A percentile compares a stretch with the other conserved stretches of the same genome.
These are phyloP conservation scores for Pseudopipra pipra DNA, from an alignment of 2,113 vertebrate species.

Conservation along the genomic window DNA sequence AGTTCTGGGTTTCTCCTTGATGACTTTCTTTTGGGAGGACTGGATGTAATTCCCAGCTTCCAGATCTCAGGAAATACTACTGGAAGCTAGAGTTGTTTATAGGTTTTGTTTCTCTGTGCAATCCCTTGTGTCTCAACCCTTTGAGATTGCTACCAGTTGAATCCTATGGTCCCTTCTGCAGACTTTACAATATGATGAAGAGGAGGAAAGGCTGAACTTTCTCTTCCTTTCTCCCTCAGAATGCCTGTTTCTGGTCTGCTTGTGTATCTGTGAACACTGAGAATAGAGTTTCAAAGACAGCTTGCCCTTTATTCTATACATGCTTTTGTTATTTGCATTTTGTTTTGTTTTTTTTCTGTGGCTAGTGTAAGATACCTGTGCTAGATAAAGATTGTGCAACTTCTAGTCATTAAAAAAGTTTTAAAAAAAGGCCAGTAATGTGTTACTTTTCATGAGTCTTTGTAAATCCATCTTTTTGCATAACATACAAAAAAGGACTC, in stretches of 20 bases:
- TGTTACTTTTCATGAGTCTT: background rate
- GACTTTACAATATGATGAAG: background rate
- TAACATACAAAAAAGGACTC: background rate
- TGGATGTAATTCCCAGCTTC: background rate
- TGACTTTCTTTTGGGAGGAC: background rate
- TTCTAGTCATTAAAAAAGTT: background rate
- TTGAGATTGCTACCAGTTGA: background rate
- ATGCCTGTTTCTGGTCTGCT: background rate
- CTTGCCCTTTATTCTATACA: background rate
- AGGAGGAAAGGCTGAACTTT: background rate
- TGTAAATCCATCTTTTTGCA: background rate
- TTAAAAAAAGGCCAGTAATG: background rate
- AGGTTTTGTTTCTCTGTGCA: background rate
- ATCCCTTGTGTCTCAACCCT: background rate
- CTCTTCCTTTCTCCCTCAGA: background rate
- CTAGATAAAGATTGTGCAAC: background rate
- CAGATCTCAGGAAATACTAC: background rate
- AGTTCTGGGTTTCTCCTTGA: background rate
- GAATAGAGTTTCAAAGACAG: background rate
- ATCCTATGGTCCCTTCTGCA: background rate
- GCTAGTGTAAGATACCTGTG: background rate
- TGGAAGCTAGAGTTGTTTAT: background rate
- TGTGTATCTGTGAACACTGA: background rate
- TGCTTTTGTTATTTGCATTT: background rate
- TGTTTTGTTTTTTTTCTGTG: background rate